phyloP scores from a whole-genome alignment of 2,797 vertebrate species.

The Gymnothorax javanicus region DNA sequence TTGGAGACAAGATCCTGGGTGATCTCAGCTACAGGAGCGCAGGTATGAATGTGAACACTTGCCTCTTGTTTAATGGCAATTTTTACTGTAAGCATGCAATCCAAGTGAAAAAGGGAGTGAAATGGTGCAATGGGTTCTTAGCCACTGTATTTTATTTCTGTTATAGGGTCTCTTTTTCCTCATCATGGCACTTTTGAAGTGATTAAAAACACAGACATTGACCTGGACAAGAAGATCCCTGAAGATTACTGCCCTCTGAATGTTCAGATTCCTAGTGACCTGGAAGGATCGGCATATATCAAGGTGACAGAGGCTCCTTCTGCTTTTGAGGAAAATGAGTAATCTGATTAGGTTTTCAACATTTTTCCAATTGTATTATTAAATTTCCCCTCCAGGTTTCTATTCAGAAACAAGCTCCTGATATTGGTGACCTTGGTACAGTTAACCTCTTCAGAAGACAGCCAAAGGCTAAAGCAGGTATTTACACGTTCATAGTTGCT shows the following conservation, averaged over 20 bases:
- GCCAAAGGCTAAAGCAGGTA: slow-evolving; percentile 86
- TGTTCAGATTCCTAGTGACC: slow-evolving; percentile 95
- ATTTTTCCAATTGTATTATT: slow-evolving; percentile 24
- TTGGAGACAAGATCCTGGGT: slow-evolving; percentile 97
- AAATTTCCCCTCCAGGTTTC: slow-evolving; percentile 80
- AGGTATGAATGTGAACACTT: slow-evolving; percentile 64
- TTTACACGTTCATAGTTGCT: background rate
- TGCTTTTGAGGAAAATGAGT: background rate
- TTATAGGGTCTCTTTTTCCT: slow-evolving; percentile 90
- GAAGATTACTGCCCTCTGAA: slow-evolving; percentile 96
- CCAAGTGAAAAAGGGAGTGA: background rate
- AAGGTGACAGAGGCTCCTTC: slow-evolving; percentile 73
- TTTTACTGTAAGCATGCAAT: background rate
- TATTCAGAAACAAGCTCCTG: slow-evolving; percentile 95
- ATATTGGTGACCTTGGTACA: slow-evolving; percentile 95
- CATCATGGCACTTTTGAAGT: slow-evolving; percentile 98
- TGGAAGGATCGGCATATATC: slow-evolving; percentile 95
- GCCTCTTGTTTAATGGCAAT: background rate
- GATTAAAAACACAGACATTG: slow-evolving; percentile 98
- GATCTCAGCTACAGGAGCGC: slow-evolving; percentile 97
- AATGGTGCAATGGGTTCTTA: background rate
- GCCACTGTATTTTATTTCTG: slow-evolving; percentile 43
- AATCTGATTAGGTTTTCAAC: background rate
- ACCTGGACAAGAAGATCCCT: slow-evolving; percentile 95
- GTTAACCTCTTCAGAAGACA: slow-evolving; percentile 88